Evolutionary conservation across 2,888 invertebrate genomes (phyloP), one percentile per base, ranked within the genome.

Genomic region (Aelia acuminata): DNA sequence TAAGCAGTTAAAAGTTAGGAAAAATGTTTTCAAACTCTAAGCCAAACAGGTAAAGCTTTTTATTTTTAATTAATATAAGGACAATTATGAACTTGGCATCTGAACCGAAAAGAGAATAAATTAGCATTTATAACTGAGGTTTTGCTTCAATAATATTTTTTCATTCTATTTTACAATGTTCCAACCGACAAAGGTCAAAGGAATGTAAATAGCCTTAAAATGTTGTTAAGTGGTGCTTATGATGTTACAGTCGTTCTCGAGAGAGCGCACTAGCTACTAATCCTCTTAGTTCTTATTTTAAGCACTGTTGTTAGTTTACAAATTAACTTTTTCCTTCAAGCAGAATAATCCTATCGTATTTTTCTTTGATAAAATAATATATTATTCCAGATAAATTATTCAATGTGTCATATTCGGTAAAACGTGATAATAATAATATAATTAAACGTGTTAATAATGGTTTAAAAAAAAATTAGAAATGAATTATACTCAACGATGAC

Each of bases 141-240:
- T 57, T n/a, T n/a, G 11, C 53, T 26, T 57, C n/a, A 26, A 57
- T 57, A 57, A 57, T 57, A 13, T 15, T 57, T 53, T 50, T 15
- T 26, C 26, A 22, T 53, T 53, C n/a, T 53, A 53, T 53, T n/a
- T 53, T 53, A 3, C 53, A n/a, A n/a, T n/a, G 2, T 2, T n/a
- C 53, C 11, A n/a, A 49, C 22, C 53, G 10, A 7, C 7, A 53
- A n/a, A n/a, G n/a, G 10, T 15, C 57, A 26, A 57, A 26, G 57
- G 26, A 57, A 57, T 57, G 57, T 57, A 57, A 57, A 57, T 31
- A 57, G 57, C 26, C 57, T 57, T 31, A 57, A 57, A 26, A 57
- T 57, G 26, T 57, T 57, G 57, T 57, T 31, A 57, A 57, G 57
- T 57, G 57, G 57, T 3, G 57, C 57, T 57, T 57, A 57, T 26